Conservation (phyloP, 2,797 vertebrate genomes). For the Sebastes flavidus region DNA sequence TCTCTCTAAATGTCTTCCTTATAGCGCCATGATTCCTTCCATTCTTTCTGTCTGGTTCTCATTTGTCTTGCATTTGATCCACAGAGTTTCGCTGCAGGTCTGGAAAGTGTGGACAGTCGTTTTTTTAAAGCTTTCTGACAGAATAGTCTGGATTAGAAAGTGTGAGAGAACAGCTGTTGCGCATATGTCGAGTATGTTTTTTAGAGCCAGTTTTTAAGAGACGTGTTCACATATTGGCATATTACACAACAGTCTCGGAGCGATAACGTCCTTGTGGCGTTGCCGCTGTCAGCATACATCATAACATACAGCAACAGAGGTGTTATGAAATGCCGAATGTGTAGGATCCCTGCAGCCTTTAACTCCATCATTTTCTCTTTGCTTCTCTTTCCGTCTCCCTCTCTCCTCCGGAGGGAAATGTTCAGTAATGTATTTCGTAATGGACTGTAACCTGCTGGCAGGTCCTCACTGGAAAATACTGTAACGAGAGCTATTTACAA, state of each 20-base stretch:
- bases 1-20: constrained; percentile 41
- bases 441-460: constrained; percentile 57
- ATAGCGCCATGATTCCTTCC: constrained; percentile 54
- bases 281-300: constrained; percentile 4
- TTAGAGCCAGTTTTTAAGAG: constrained; percentile 8
- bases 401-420: constrained; percentile 49
- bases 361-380: constrained; percentile 18
- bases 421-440: constrained; percentile 67
- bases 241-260: constrained; percentile 9
- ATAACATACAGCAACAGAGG: not conserved
- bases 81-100: constrained; percentile 52
- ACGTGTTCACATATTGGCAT: constrained; percentile 23
- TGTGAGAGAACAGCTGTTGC: constrained; percentile 64
- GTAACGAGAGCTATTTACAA: constrained; percentile 50
- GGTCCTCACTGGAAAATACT: constrained; percentile 47
- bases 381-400: constrained; percentile 12
- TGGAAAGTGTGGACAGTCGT: constrained; percentile 61
- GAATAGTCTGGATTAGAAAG: constrained; percentile 54
- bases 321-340: constrained; percentile 25
- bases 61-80: constrained; percentile 57
- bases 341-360: constrained; percentile 13
- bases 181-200: constrained; percentile 54
- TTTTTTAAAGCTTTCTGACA: constrained; percentile 41
- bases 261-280: not conserved
- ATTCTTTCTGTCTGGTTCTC: constrained; percentile 59